Evolutionary conservation across 2,113 vertebrate genomes (phyloP).

Genomic region (Corythornis madagascariensis): DNA sequence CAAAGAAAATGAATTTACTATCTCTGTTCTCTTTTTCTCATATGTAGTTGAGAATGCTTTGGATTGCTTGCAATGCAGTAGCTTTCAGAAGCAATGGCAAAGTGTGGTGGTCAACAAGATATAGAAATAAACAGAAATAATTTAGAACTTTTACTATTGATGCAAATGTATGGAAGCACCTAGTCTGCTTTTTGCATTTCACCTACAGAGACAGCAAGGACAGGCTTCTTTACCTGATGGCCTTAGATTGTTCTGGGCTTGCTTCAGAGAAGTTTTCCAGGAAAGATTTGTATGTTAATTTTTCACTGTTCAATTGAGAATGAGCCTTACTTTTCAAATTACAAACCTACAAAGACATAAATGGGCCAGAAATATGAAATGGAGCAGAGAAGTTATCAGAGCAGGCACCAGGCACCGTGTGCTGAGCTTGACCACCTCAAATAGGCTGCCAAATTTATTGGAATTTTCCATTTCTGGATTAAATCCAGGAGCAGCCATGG

Average conservation of each 20-base stretch:
- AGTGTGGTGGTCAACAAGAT: not conserved
- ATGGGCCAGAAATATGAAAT: not conserved
- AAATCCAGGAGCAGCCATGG: not conserved
- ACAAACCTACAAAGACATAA: not conserved
- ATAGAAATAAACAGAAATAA: not conserved
- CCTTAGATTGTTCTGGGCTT: not conserved
- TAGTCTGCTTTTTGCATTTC: not conserved
- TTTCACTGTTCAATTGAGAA: rapidly evolving
- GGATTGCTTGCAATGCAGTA: not conserved
- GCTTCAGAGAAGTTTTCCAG: not conserved
- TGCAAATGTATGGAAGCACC: not conserved
- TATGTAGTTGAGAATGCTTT: not conserved
- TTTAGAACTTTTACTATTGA: not conserved
- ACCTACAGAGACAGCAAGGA: not conserved
- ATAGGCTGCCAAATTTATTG: not conserved
- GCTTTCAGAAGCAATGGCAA: not conserved
- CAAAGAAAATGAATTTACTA: not conserved
- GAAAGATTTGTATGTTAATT: not conserved
- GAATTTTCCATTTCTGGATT: not conserved
- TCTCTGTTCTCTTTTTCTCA: not conserved
- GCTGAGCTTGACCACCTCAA: not conserved
- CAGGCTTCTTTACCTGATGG: not conserved
- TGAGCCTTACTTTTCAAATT: not conserved
- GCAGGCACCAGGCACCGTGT: not conserved
- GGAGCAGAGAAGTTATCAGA: not conserved